A percentile compares a stretch with the other conserved stretches of the same genome.
phyloP scores from a whole-genome alignment of 2,797 vertebrate species.

The Trematomus bernacchii region DNA sequence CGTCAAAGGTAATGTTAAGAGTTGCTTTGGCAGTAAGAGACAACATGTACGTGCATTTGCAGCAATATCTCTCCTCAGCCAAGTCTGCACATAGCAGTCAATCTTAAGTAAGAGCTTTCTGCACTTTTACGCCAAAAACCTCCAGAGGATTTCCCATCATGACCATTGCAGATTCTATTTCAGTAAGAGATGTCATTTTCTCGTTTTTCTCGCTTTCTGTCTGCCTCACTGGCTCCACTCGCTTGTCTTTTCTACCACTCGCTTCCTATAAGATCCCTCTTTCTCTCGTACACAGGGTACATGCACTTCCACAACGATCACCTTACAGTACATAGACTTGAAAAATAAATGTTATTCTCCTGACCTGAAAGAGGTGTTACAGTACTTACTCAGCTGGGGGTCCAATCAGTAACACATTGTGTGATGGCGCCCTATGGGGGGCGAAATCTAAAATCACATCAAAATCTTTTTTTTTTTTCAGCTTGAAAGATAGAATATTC shows the following conservation, averaged over 20 bases:
- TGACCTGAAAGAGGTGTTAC: constrained; percentile 8
- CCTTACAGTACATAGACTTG: too few relatives aligned
- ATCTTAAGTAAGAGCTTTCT: constrained; percentile 44
- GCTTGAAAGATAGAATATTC: background rate
- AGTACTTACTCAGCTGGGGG: constrained; percentile 12
- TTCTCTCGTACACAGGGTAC: background rate
- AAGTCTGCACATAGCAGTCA: constrained; percentile 16
- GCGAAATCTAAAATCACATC: constrained; percentile 7
- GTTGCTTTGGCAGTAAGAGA: constrained; percentile 23
- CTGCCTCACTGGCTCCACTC: constrained; percentile 27
- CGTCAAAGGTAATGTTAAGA: constrained; percentile 20
- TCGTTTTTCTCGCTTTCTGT: constrained; percentile 24
- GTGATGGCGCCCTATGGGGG: background rate
- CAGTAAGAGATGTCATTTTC: constrained; percentile 42
- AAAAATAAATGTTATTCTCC: background rate
- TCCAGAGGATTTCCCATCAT: constrained; percentile 52
- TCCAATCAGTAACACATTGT: background rate
- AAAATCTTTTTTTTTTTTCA: background rate
- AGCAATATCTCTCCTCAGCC: constrained; percentile 23
- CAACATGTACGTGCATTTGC: constrained; percentile 41
- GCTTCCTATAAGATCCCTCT: background rate
- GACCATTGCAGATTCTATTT: constrained; percentile 50
- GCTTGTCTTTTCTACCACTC: background rate
- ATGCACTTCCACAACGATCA: background rate
- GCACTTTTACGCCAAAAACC: constrained; percentile 45